phyloP scores from a whole-genome alignment of 2,888 invertebrate genomes.

The Rotaria sp. region DNA sequence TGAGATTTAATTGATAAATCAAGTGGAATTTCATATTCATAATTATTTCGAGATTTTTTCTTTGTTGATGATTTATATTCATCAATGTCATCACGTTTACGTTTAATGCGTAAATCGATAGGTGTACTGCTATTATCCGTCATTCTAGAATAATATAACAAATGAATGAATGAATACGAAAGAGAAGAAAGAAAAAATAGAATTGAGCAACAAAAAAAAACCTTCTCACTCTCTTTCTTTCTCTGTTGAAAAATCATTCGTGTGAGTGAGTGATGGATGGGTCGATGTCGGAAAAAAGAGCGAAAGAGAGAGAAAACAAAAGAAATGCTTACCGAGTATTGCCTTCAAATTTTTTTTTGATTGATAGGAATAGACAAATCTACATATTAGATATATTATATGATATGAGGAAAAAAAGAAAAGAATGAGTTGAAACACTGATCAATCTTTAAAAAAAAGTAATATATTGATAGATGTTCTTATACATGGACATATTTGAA shows the following conservation, averaged over 20 bases:
- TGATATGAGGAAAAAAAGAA: background rate
- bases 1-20: constrained; percentile 9
- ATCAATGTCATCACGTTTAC: background rate
- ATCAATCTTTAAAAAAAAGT: background rate
- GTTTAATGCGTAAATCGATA: constrained; percentile 7
- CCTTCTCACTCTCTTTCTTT: background rate
- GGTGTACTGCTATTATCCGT: background rate
- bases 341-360: background rate
- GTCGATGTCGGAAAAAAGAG: background rate
- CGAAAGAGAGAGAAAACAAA: background rate
- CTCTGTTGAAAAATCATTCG: too few species aligned
- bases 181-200: background rate
- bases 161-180: background rate
- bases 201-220: background rate
- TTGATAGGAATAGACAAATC: background rate
- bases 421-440: background rate
- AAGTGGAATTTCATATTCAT: constrained; percentile 6
- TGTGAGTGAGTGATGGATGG: too few species aligned
- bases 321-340: background rate
- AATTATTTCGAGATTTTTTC: background rate
- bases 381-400: background rate
- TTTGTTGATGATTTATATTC: background rate
- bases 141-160: background rate
- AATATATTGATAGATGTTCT: background rate
- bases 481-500: background rate